Conservation (phyloP, 1,140 invertebrate genomes). For the Calephelis virginiensis region DNA sequence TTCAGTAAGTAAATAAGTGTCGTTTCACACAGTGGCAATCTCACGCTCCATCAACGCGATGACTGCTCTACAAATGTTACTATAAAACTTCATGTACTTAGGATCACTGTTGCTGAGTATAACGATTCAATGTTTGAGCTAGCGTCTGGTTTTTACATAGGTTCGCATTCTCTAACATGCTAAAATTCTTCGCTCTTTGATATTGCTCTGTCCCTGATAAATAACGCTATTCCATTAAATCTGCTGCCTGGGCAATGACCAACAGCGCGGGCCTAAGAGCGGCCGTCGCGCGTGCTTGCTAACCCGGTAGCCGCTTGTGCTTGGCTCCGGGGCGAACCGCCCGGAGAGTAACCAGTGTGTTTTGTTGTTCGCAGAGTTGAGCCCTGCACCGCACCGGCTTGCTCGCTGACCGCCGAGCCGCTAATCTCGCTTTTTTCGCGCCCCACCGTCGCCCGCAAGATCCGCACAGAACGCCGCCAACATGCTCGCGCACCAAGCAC, state of each 20-base stretch:
- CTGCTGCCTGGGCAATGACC: slow-evolving; percentile 21
- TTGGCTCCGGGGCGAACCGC: slow-evolving; percentile 62
- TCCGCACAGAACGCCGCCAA: slow-evolving; percentile 64
- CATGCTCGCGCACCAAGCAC: slow-evolving; percentile 73
- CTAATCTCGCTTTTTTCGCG: slow-evolving; percentile 75
- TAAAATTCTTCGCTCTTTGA: background rate
- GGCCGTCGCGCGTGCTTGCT: slow-evolving; percentile 60
- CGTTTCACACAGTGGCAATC: background rate
- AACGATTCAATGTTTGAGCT: too few species aligned
- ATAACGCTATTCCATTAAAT: slow-evolving; percentile 20
- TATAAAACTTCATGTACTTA: too few species aligned
- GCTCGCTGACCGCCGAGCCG: slow-evolving; percentile 76
- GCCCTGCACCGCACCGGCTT: slow-evolving; percentile 74
- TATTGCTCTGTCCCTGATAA: background rate
- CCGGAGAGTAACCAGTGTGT: slow-evolving; percentile 75
- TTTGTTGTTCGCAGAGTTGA: slow-evolving; percentile 79
- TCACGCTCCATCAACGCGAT: background rate
- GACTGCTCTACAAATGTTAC: too few species aligned
- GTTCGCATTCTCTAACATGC: background rate
- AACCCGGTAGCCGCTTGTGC: slow-evolving; percentile 74
- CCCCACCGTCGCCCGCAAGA: slow-evolving; percentile 65
- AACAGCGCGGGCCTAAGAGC: slow-evolving; percentile 47
- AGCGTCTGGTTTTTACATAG: background rate
- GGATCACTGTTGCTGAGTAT: too few species aligned
- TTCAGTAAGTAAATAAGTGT: background rate